Base-by-base conservation (phyloP, 2,797 vertebrate species). In the Hylomyscus alleni region DNA sequence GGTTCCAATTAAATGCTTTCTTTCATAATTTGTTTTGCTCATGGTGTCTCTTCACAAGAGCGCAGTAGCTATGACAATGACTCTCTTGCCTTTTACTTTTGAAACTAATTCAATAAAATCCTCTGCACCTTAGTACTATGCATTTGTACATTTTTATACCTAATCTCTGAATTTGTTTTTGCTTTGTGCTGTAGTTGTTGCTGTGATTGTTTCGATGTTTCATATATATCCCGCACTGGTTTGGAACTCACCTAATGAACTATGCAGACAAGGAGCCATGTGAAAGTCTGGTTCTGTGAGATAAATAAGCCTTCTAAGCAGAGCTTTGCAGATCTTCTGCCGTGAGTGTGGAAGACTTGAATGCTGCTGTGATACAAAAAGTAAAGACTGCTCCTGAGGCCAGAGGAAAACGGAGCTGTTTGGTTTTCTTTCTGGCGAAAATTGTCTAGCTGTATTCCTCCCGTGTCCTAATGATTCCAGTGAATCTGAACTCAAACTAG, bases 91-190 rank as follows among this genome's bases (percentile, higher is more conserved):
- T 95, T 97, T 94, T 72, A 91, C 26, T 73, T 93, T 93, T 83
- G 6, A 54, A 96, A 95, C 89, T 91, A 96, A 91, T 89, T 96
- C 93, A 88, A 13, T 47, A 67, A 80, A 94, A 29, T 95, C 78
- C 92, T 95, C 20, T 6, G 58, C 5, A 85, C 13, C 50, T 0
- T 4, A 95, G 82, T 69, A 89, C 95, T 97, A 52, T 93, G 60
- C 6, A 20, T 97, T 3, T 0, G 37, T 93, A 96, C 83, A 60
- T 47, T 19, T 2, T 3, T 47, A 67, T 75, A 95, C n/a, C 54
- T 95, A 60, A 72, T 95, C 26, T 94, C 89, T 93, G 77, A 56
- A 80, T 14, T 52, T 56, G 40, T 82, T 26, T 37, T 52, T 75
- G 37, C 26, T 26, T 69, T 29, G 17, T 19, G 15, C 8, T 65